These are phyloP conservation scores for Mystacornis crossleyi DNA, from an alignment of 2,113 vertebrate species.

Conservation along the genomic window DNA sequence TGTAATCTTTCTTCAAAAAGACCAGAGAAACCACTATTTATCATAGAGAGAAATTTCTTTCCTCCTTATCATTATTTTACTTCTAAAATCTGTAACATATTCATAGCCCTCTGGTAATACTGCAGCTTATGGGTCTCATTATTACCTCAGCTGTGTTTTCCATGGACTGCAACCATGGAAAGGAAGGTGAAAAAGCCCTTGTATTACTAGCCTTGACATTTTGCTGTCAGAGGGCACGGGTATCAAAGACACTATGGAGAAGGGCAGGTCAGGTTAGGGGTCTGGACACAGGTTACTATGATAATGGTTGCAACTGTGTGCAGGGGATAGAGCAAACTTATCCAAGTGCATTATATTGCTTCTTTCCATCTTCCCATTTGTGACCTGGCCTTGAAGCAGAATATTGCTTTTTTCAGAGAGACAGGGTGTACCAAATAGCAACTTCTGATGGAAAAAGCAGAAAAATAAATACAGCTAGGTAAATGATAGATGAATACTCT, in stretches of 20 bases:
- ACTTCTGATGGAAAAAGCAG: neutral
- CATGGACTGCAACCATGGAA: neutral
- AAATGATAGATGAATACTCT: neutral
- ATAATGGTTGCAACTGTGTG: neutral
- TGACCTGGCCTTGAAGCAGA: neutral
- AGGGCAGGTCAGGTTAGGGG: neutral
- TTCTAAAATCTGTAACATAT: neutral
- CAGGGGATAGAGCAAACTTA: neutral
- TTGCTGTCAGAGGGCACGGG: neutral
- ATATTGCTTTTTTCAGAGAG: neutral
- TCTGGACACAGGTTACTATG: neutral
- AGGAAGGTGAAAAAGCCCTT: neutral
- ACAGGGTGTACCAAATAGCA: neutral
- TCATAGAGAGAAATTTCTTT: neutral
- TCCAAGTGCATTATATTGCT: neutral
- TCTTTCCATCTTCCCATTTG: neutral
- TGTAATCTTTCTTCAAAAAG: conserved; percentile 8
- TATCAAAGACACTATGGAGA: neutral
- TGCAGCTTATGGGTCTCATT: neutral
- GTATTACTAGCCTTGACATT: neutral
- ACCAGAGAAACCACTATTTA: neutral
- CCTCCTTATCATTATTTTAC: neutral
- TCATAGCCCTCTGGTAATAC: neutral
- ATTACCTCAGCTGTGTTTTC: neutral
- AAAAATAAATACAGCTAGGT: neutral